These are phyloP conservation scores for Oscheius sp. DNA, from an alignment of 1,140 invertebrate genomes.

Conservation along the genomic window DNA sequence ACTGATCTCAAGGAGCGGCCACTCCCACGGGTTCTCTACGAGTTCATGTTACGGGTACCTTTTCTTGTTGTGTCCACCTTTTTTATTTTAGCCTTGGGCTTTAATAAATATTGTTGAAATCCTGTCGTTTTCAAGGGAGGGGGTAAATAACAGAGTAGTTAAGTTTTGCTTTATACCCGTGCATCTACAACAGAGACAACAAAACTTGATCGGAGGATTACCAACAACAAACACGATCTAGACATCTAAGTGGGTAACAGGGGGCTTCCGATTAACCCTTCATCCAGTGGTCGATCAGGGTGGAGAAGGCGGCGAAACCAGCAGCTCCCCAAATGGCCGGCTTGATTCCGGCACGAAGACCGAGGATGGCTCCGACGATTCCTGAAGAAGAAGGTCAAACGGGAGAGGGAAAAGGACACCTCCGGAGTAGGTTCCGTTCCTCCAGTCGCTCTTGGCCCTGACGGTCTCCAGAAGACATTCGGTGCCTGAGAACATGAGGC, in stretches of 20 bases:
- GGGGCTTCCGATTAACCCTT: not conserved
- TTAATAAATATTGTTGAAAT: no score
- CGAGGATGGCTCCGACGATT: conserved; percentile 89
- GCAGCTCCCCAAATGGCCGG: conserved; percentile 84
- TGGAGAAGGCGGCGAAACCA: conserved; percentile 92
- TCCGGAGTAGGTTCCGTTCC: conserved; percentile 71
- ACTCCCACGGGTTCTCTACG: no score
- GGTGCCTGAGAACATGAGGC: conserved; percentile 75
- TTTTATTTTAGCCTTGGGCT: no score
- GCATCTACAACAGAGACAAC: no score
- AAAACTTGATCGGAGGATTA: no score
- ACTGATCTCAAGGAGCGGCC: no score
- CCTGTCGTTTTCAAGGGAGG: no score
- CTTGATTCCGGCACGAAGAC: conserved; percentile 88
- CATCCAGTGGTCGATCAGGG: conserved; percentile 79
- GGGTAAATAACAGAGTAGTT: no score
- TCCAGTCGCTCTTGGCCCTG: conserved; percentile 89
- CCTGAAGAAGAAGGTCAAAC: conserved; percentile 78
- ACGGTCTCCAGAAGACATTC: conserved; percentile 62
- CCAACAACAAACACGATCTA: no score
- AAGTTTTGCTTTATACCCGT: no score
- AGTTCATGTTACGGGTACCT: no score
- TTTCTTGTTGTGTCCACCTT: no score
- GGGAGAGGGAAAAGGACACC: conserved; percentile 4
- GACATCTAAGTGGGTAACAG: not conserved